Percentiles rank a stretch among this genome's conserved stretches.
Evolutionary conservation across 2,888 invertebrate species (phyloP).

Genomic region (Drosophila parthenogenetica): DNA sequence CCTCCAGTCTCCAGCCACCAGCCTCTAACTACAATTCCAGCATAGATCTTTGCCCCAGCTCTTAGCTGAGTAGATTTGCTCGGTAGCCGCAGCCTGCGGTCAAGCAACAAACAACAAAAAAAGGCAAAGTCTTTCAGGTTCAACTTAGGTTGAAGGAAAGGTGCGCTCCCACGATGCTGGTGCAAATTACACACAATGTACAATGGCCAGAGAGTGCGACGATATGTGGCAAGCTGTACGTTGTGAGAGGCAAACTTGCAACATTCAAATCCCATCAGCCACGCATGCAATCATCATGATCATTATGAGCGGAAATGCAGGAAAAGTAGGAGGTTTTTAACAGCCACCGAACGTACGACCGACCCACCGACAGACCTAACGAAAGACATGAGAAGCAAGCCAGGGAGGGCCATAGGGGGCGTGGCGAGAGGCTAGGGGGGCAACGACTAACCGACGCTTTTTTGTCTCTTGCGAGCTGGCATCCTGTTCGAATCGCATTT

Average conservation of each 20-base stretch:
- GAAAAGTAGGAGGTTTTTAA: constrained; percentile 82
- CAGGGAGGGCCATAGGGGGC: not conserved
- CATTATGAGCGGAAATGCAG: constrained; percentile 81
- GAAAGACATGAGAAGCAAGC: constrained; percentile 14
- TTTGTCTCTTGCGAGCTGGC: constrained; percentile 61
- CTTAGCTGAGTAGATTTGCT: constrained; percentile 25
- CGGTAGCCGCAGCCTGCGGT: constrained; percentile 64
- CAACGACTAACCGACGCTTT: constrained; percentile 32
- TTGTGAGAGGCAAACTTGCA: constrained; percentile 63
- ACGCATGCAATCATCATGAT: constrained; percentile 81
- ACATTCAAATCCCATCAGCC: constrained; percentile 82
- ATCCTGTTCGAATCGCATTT: constrained; percentile 72
- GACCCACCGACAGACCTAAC: constrained; percentile 35
- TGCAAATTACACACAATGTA: constrained; percentile 63
- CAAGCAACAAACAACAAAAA: constrained; percentile 26
- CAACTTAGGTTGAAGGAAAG: constrained; percentile 63
- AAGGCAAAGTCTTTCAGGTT: constrained; percentile 40
- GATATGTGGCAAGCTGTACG: constrained; percentile 30
- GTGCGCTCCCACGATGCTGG: constrained; percentile 74
- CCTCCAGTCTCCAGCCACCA: constrained; percentile 19
- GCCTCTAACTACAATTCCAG: not conserved
- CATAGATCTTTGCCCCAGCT: constrained; percentile 27
- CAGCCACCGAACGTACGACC: constrained; percentile 71
- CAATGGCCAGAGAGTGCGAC: constrained; percentile 1
- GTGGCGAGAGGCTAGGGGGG: not conserved